Evolutionary conservation across 2,113 vertebrate genomes (phyloP), one percentile per base, ranked within the genome.

Genomic region (Lepus americanus): DNA sequence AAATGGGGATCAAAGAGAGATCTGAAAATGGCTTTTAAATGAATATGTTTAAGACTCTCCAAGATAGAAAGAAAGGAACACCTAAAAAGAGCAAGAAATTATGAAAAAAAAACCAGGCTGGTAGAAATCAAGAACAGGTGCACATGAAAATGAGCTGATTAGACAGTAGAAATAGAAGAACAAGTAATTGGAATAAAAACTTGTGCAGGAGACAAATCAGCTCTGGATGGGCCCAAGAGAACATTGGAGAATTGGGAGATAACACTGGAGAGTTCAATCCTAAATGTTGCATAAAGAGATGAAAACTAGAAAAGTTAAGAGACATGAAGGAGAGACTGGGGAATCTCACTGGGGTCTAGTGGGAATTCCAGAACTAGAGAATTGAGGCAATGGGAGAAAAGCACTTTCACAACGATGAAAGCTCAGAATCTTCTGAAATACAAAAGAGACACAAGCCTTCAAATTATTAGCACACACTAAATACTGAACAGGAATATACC

Each of bases 61-160:
- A 96, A 89, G 64, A 66, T 64, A 69, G 19, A 70, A 82, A 91
- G 51, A n/a, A 76, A 94, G 55, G 53, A 90, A 64, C 44, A 87
- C 33, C 6, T 76, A 61, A 94, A 74, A 90, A 89, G 59, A 84
- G 27, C 14, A 79, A 31, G 64, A 94, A 51, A 89, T 87, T 88
- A 83, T 79, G 80, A 93, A 95, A 76, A 63, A 63, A 95, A 90
- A 90, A 90, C 17, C 29, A 87, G 51, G 12, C 63, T 90, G 78
- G 74, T 89, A 93, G 92, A 94, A 96, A 86, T 94, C 79, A 93
- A 82, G 76, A 92, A 87, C 70, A 93, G 64, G 44, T 89, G 39
- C 63, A 61, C 29, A 27, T 87, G 78, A 51, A 95, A 81, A 78
- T 16, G 31, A 59, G 39, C 53, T 73, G 63, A 82, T 91, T 86